These are phyloP conservation scores for Hoplodrina ambigua DNA, from an alignment of 2,888 invertebrate species.

Conservation along the genomic window DNA sequence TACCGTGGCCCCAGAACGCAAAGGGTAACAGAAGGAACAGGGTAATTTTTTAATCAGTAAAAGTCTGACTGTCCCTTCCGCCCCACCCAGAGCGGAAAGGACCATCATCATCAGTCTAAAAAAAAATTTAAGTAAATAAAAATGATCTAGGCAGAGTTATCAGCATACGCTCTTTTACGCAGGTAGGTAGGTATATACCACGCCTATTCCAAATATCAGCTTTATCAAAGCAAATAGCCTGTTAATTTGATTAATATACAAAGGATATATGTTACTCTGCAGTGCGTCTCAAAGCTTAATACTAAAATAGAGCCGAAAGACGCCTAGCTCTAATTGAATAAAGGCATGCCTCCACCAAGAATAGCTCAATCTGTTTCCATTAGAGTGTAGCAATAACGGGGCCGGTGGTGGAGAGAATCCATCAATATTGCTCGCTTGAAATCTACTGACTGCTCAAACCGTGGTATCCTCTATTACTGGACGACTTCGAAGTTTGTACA, in stretches of 20 bases:
- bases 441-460: slow-evolving; percentile 54
- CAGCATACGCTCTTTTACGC: neutral
- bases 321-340: slow-evolving; percentile 61
- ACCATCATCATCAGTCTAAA: too few relatives aligned
- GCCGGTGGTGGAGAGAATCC: slow-evolving; percentile 55
- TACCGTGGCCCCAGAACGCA: too few relatives aligned
- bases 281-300: slow-evolving; percentile 50
- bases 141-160: too few relatives aligned
- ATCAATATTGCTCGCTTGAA: slow-evolving; percentile 66
- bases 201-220: slow-evolving; percentile 1
- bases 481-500: slow-evolving; percentile 34
- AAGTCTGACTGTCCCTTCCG: too few relatives aligned
- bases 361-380: slow-evolving; percentile 70
- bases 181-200: neutral
- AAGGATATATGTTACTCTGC: neutral
- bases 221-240: slow-evolving; percentile 30
- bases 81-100: too few relatives aligned
- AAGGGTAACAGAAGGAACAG: too few relatives aligned
- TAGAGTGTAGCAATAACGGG: slow-evolving; percentile 64
- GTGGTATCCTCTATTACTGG: slow-evolving; percentile 53
- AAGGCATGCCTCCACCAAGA: slow-evolving; percentile 59
- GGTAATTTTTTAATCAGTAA: too few relatives aligned
- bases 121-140: too few relatives aligned
- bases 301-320: slow-evolving; percentile 59
- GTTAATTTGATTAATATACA: neutral